These are phyloP conservation scores for Perognathus longimembris DNA, from an alignment of 2,113 vertebrate genomes.

Conservation along the genomic window DNA sequence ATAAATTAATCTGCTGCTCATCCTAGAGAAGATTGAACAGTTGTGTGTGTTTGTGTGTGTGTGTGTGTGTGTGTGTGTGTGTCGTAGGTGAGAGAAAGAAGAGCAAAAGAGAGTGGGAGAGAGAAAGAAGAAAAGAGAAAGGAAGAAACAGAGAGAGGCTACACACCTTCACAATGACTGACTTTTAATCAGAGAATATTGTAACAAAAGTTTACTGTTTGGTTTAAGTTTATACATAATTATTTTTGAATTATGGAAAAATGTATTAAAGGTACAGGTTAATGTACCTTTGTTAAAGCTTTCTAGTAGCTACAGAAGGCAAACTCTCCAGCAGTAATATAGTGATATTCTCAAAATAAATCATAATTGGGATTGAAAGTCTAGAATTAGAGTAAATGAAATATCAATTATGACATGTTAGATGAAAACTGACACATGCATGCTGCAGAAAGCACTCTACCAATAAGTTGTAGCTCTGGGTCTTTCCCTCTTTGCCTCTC, in stretches of 20 bases:
- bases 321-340: not conserved
- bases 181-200: not conserved
- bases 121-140: too few relatives aligned
- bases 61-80: too few relatives aligned
- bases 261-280: not conserved
- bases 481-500: too few relatives aligned
- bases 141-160: not conserved
- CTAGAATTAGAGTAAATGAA: not conserved
- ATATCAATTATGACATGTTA: not conserved
- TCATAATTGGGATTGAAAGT: not conserved
- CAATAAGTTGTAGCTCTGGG: too few relatives aligned
- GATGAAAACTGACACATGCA: not conserved
- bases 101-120: too few relatives aligned
- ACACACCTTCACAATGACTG: not conserved
- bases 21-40: not conserved
- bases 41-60: not conserved
- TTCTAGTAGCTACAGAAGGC: not conserved
- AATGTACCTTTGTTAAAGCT: not conserved
- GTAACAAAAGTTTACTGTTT: not conserved
- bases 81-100: too few relatives aligned
- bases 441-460: too few relatives aligned
- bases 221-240: not conserved
- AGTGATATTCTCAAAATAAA: not conserved
- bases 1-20: conserved; percentile 14
- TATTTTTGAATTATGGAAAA: not conserved